Percentiles rank a stretch among this genome's conserved stretches.
phyloP scores from a whole-genome alignment of 2,797 vertebrate genomes.

The Capromys pilorides region DNA sequence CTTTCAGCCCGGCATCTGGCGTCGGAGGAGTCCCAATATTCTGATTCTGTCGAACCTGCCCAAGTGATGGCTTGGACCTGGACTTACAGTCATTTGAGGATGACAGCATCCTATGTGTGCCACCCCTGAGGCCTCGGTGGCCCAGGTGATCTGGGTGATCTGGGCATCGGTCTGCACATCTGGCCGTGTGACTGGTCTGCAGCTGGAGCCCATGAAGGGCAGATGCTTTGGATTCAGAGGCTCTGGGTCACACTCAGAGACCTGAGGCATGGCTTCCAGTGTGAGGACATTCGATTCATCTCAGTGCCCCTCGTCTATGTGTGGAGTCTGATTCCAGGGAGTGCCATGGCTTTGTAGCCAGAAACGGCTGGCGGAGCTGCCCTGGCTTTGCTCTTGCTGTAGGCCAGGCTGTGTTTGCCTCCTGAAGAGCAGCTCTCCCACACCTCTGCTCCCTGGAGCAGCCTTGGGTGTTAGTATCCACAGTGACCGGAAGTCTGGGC shows the following conservation, averaged over 20 bases:
- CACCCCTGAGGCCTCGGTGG: not conserved
- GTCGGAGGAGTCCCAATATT: not conserved
- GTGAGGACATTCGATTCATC: not conserved
- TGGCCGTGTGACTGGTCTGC: not conserved
- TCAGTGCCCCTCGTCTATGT: not conserved
- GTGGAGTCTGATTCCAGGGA: not conserved
- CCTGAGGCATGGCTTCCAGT: not conserved
- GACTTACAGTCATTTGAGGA: not conserved
- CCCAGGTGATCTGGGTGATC: not conserved
- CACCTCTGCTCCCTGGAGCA: not conserved
- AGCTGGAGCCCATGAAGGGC: not conserved
- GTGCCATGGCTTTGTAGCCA: not conserved
- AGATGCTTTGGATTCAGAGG: not conserved
- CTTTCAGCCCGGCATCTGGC: not conserved
- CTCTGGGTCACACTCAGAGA: not conserved
- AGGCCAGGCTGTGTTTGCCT: not conserved
- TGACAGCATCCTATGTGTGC: not conserved
- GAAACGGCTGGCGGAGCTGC: not conserved
- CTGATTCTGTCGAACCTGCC: not conserved
- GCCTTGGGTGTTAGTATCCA: not conserved
- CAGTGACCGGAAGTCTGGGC: not conserved
- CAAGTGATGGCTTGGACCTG: not conserved
- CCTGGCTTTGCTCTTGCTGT: not conserved
- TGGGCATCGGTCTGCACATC: not conserved
- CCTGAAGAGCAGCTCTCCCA: not conserved